Conservation (phyloP, 2,888 invertebrate genomes). For the Drosophila leonis region DNA sequence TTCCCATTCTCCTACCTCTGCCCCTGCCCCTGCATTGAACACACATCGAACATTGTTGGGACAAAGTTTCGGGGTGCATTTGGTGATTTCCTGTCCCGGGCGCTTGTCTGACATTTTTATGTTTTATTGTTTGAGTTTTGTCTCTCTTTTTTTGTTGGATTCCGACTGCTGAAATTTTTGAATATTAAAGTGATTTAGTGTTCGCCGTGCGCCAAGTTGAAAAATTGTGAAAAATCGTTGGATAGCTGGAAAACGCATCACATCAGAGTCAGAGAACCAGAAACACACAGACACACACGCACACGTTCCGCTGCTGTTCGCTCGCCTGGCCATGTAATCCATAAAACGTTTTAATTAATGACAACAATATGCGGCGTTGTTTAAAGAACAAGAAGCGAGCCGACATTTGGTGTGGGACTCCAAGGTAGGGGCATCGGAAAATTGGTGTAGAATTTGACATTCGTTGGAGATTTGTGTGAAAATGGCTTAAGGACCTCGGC, state of each 20-base stretch:
- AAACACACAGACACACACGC: constrained; percentile 8
- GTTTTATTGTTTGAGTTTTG: constrained; percentile 73
- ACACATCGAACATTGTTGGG: constrained; percentile 49
- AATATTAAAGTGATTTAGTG: constrained; percentile 81
- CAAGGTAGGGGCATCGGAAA: constrained; percentile 11
- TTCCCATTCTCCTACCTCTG: constrained; percentile 5
- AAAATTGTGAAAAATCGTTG: constrained; percentile 78
- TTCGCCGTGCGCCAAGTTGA: constrained; percentile 63
- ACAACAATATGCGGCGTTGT: constrained; percentile 80
- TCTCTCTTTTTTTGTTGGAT: constrained; percentile 21
- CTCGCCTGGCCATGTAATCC: constrained; percentile 71
- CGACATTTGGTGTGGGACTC: neutral
- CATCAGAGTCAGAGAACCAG: constrained; percentile 5
- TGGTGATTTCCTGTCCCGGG: constrained; percentile 60
- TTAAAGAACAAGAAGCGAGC: constrained; percentile 42
- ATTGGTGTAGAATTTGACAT: constrained; percentile 59
- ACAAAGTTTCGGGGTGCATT: constrained; percentile 57
- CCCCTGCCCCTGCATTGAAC: constrained; percentile 50
- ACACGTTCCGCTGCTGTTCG: constrained; percentile 24
- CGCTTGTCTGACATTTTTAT: constrained; percentile 61
- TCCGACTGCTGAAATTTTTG: constrained; percentile 62
- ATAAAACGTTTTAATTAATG: constrained; percentile 81
- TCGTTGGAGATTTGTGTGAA: constrained; percentile 62
- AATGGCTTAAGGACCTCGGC: constrained; percentile 49
- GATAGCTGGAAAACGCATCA: constrained; percentile 49